A percentile compares a stretch with the other conserved stretches of the same genome.
Evolutionary conservation across 1,140 invertebrate species (phyloP).

Genomic region (Hypsibius dujardini): DNA sequence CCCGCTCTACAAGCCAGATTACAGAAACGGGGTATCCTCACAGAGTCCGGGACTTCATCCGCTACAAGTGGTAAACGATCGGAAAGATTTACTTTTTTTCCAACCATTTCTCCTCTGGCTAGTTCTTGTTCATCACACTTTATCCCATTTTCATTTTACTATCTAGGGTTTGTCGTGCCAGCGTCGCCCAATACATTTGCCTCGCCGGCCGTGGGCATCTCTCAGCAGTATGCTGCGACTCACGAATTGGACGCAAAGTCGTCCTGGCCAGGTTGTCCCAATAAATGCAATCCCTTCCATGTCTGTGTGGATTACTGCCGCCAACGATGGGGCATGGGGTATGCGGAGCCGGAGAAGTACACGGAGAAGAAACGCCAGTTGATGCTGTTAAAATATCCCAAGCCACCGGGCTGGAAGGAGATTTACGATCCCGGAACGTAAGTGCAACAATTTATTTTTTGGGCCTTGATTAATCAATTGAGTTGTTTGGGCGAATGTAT

Average conservation of each 20-base stretch:
- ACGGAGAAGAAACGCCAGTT: conserved; percentile 54
- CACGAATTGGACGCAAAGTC: conserved; percentile 21
- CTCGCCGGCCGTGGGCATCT: neutral
- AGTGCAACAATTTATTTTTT: conserved; percentile 26
- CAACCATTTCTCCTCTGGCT: too few relatives aligned
- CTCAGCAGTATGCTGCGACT: neutral
- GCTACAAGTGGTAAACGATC: neutral
- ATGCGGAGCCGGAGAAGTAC: conserved; percentile 47
- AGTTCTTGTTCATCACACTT: too few relatives aligned
- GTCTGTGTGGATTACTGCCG: conserved; percentile 73
- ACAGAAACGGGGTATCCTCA: conserved; percentile 59
- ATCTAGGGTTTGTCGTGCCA: neutral
- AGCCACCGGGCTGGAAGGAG: conserved; percentile 79
- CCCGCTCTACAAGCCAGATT: conserved; percentile 62
- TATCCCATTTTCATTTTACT: too few relatives aligned
- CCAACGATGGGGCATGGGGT: conserved; percentile 63
- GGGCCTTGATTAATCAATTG: too few relatives aligned
- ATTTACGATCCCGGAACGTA: conserved; percentile 71
- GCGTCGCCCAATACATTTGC: neutral
- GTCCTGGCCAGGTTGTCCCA: conserved; percentile 59
- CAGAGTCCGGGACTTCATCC: neutral
- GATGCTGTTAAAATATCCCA: conserved; percentile 69
- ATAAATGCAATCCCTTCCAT: conserved; percentile 87
- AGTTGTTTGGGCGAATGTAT: too few relatives aligned
- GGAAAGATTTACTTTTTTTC: too few relatives aligned